These are phyloP conservation scores for Euwallacea fornicatus DNA, from an alignment of 1,140 invertebrate genomes.

Conservation along the genomic window DNA sequence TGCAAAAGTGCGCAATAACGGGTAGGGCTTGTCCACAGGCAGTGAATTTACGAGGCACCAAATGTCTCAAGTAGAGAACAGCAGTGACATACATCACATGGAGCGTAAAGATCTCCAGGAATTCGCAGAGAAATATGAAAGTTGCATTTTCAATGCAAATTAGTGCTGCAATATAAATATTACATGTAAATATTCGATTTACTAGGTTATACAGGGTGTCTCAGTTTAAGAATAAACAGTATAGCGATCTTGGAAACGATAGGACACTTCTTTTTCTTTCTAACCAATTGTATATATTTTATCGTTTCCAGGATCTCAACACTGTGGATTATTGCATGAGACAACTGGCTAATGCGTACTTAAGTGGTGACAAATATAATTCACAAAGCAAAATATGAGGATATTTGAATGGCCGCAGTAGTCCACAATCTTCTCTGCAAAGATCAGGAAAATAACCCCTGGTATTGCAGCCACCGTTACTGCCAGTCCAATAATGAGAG, in stretches of 20 bases:
- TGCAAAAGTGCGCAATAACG: constrained; percentile 78
- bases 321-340: too few species aligned
- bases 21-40: constrained; percentile 81
- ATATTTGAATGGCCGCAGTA: constrained; percentile 84
- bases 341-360: constrained; percentile 49
- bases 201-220: too few species aligned
- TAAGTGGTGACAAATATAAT: constrained; percentile 76
- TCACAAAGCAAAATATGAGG: constrained; percentile 75
- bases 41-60: constrained; percentile 77
- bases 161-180: constrained; percentile 55
- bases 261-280: background rate
- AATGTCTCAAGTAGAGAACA: constrained; percentile 77
- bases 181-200: background rate
- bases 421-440: constrained; percentile 79
- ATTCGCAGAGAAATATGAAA: constrained; percentile 70
- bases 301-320: too few species aligned
- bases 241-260: too few species aligned
- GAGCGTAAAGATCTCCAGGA: constrained; percentile 78
- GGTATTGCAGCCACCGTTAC: constrained; percentile 66
- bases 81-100: constrained; percentile 83
- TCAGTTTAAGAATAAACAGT: too few species aligned
- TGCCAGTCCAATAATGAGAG: constrained; percentile 67
- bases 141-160: constrained; percentile 67
- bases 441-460: constrained; percentile 72
- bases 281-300: background rate